Evolutionary conservation across 2,888 invertebrate genomes (phyloP).

Genomic region (Zhuqinia jingwanae): DNA sequence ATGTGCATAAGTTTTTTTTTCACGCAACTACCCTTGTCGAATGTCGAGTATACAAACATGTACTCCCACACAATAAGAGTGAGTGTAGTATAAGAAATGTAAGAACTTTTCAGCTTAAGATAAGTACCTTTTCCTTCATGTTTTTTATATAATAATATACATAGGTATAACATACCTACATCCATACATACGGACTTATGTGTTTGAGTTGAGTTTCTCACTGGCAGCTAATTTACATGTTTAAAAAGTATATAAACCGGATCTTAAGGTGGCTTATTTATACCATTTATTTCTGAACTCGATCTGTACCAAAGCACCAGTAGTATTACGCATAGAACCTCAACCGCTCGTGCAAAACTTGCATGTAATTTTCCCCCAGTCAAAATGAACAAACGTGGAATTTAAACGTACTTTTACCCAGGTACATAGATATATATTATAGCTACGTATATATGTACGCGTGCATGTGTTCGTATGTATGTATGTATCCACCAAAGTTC

Average conservation of each 20-base stretch:
- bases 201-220: background rate
- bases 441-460: no score
- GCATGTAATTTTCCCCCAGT: background rate
- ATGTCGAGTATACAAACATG: background rate
- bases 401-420: background rate
- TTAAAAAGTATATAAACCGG: slow-evolving; percentile 32
- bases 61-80: background rate
- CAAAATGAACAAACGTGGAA: slow-evolving; percentile 1
- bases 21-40: no score
- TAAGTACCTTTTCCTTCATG: background rate
- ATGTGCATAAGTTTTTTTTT: no score
- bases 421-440: no score
- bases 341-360: slow-evolving; percentile 5
- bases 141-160: no score
- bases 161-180: background rate
- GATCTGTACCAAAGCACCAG: background rate
- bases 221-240: slow-evolving; percentile 63
- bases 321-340: background rate
- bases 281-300: slow-evolving; percentile 13
- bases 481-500: no score
- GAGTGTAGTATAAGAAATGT: background rate
- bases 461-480: no score
- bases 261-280: slow-evolving; percentile 32
- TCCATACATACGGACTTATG: background rate
- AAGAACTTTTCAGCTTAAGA: slow-evolving; percentile 54